Evolutionary conservation across 2,888 invertebrate species (phyloP), one percentile per base, ranked within the genome.

Genomic region (Latrodectus hesperus): DNA sequence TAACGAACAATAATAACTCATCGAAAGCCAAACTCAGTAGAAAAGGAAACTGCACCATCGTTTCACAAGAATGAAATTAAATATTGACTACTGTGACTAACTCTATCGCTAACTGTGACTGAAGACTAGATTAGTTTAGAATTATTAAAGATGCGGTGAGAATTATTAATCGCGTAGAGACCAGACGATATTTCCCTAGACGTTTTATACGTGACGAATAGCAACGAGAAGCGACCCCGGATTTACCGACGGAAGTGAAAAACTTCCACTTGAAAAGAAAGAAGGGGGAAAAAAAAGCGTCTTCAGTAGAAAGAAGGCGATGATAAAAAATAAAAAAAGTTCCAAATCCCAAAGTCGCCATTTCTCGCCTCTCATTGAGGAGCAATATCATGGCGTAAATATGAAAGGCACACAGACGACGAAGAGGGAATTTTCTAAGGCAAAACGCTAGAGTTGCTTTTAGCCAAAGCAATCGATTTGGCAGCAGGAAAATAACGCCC

Each of bases 391-490:
- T 73, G 73, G 76, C 80, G 74, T 52, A 84, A 84, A 84, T 84
- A 78, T 79, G 84, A 78, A 84, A 49, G 82, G 52, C 70, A 38
- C 16, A 60, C 14, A n/a, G n/a, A 60, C 60, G 71, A 74, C 51
- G 82, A 79, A 22, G 55, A 79, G 77, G 52, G 65, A 55, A 64
- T 22, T 52, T 53, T 52, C 22, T 71, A 17, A 72, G 74, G 84
- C 84, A 73, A 70, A 75, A 64, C 22, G 55, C 71, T 72, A 65
- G 72, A 64, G 75, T 49, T 67, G 82, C 75, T 82, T 60, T 79
- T 80, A 86, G 76, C 84, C 65, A 78, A 71, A 84, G 86, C 86
- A 86, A 86, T 86, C 86, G 86, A 86, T 86, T 76, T 81, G 86
- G 14, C 81, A 85, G 65, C 73, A 74, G 74, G 81, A 86, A 86